phyloP scores from a whole-genome alignment of 2,888 invertebrate species.

The Buathra laborator region DNA sequence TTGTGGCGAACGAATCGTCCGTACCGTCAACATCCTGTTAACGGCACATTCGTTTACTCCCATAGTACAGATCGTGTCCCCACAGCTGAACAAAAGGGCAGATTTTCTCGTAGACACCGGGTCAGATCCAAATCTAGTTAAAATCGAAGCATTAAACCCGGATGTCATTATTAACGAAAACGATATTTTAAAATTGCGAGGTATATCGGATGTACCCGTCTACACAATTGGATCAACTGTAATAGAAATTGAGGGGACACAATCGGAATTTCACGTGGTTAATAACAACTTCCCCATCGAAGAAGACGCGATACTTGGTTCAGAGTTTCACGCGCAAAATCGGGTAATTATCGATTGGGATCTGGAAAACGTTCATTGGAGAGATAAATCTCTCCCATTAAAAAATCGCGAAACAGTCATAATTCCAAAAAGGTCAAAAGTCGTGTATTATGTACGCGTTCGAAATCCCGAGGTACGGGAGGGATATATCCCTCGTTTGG shows the following conservation, averaged over 20 bases:
- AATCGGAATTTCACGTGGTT: slow-evolving; percentile 16
- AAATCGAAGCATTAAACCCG: neutral
- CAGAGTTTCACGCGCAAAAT: slow-evolving; percentile 26
- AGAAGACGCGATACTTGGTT: slow-evolving; percentile 28
- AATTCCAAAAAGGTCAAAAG: neutral
- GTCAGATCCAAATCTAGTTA: slow-evolving; percentile 11
- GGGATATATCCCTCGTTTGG: slow-evolving; percentile 22
- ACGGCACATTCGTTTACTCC: neutral
- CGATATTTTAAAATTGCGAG: neutral
- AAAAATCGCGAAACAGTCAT: neutral
- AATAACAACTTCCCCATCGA: neutral
- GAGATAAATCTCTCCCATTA: neutral
- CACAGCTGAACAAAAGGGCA: slow-evolving; percentile 1
- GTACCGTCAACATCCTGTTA: slow-evolving; percentile 9
- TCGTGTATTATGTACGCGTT: neutral
- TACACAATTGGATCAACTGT: slow-evolving; percentile 13
- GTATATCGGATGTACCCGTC: slow-evolving; percentile 17
- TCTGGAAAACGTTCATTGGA: neutral
- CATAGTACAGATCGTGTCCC: neutral
- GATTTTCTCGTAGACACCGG: slow-evolving; percentile 38
- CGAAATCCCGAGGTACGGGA: slow-evolving; percentile 9
- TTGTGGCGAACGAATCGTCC: neutral
- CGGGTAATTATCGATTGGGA: slow-evolving; percentile 21
- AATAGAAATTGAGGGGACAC: slow-evolving; percentile 20
- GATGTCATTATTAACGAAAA: neutral